phyloP scores from a whole-genome alignment of 1,140 invertebrate genomes.

The Maconellicoccus hirsutus region DNA sequence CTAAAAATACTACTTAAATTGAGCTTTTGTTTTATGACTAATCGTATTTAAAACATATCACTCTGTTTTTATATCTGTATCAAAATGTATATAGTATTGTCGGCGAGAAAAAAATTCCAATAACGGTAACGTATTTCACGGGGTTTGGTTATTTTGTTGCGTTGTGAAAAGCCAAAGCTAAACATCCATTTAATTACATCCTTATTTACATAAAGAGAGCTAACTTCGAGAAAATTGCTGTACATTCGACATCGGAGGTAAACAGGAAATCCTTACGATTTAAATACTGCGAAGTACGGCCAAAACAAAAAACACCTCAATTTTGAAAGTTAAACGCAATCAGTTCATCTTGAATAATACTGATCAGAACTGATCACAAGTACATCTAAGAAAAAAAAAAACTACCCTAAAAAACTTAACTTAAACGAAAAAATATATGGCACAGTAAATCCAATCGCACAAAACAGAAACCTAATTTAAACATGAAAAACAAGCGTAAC shows the following conservation, averaged over 20 bases:
- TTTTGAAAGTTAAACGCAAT: too few species aligned
- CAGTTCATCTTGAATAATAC: background rate
- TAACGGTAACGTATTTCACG: background rate
- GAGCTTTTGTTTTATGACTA: conserved; percentile 19
- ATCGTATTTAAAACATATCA: conserved; percentile 18
- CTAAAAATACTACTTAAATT: conserved; percentile 19
- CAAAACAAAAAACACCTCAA: too few species aligned
- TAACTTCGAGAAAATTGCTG: background rate
- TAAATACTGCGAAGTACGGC: too few species aligned
- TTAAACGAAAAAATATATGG: background rate
- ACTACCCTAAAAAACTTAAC: too few species aligned
- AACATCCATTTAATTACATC: too few species aligned
- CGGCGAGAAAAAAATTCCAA: background rate
- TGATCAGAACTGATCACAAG: background rate
- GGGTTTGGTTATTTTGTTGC: background rate
- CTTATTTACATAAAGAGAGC: background rate
- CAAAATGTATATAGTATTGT: conserved; percentile 11
- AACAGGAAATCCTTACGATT: too few species aligned
- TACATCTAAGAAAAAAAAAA: too few species aligned
- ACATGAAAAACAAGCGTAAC: background rate
- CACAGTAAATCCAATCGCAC: background rate
- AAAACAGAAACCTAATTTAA: background rate
- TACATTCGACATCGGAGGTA: too few species aligned
- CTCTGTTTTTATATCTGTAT: background rate
- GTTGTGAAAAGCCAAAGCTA: too few species aligned